Conservation (phyloP, 2,797 vertebrate genomes). For the Hydrolagus colliei region DNA sequence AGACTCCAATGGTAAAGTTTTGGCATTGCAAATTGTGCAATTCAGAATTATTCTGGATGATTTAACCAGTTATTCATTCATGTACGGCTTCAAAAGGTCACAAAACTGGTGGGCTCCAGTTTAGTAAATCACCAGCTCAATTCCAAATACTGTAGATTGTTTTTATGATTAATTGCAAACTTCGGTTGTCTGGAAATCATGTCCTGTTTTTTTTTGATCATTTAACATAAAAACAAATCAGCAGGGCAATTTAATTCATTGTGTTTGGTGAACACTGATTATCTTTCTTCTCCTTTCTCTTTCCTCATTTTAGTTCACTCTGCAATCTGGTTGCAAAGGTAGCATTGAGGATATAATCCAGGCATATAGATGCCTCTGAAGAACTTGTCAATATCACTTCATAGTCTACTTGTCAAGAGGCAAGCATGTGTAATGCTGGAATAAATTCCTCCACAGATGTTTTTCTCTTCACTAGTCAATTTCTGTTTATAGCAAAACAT, state of each 20-base stretch:
- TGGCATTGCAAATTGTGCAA: no score
- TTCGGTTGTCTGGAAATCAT: background rate
- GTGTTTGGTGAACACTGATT: background rate
- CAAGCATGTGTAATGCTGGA: background rate
- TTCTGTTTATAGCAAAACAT: no score
- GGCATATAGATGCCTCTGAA: background rate
- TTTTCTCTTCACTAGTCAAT: background rate
- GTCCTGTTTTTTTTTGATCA: no score
- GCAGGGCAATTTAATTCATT: background rate
- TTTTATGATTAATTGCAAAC: background rate
- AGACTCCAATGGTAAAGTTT: background rate
- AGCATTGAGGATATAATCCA: background rate
- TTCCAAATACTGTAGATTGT: background rate
- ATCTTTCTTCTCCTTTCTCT: background rate
- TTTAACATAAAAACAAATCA: constrained; percentile 3
- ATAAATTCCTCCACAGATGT: background rate
- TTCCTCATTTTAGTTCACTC: background rate
- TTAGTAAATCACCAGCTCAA: background rate
- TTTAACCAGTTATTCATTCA: background rate
- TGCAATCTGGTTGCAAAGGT: background rate
- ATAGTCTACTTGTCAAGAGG: no score
- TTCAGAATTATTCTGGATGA: constrained; percentile 12
- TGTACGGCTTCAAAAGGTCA: background rate
- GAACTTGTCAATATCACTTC: background rate
- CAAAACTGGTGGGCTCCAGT: no score